phyloP scores from a whole-genome alignment of 1,140 invertebrate species.

The Brachionus plicatilis region DNA sequence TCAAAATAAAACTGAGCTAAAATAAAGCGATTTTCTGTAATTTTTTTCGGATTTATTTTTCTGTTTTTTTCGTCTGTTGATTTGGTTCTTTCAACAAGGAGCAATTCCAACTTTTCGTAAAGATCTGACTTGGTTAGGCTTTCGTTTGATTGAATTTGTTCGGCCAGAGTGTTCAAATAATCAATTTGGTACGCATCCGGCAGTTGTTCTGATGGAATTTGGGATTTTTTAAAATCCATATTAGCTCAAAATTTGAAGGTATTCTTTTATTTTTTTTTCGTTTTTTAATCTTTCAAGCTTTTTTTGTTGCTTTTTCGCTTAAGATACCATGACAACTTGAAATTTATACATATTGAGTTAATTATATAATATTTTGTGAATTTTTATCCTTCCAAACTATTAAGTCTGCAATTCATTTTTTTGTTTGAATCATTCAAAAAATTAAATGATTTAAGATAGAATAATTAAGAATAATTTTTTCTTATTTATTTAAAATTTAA shows the following conservation, averaged over 20 bases:
- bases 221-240: slow-evolving; percentile 2
- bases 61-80: slow-evolving; percentile 41
- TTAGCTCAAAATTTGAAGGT: background rate
- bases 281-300: background rate
- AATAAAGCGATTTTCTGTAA: slow-evolving; percentile 46
- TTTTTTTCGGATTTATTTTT: slow-evolving; percentile 19
- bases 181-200: background rate
- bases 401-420: background rate
- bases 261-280: background rate
- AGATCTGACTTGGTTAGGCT: slow-evolving; percentile 48
- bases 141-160: slow-evolving; percentile 32
- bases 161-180: slow-evolving; percentile 12
- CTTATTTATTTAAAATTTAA: no score
- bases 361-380: background rate
- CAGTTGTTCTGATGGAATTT: background rate
- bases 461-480: no score
- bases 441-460: no score
- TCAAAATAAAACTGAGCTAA: slow-evolving; percentile 53
- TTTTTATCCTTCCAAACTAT: background rate
- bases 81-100: slow-evolving; percentile 51
- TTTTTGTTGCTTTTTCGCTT: background rate
- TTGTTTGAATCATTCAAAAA: no score
- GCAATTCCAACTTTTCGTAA: slow-evolving; percentile 50
- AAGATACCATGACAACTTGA: slow-evolving; percentile 28
- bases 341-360: background rate